phyloP scores from a whole-genome alignment of 2,888 invertebrate genomes.

The Lasioglossum lativentre region DNA sequence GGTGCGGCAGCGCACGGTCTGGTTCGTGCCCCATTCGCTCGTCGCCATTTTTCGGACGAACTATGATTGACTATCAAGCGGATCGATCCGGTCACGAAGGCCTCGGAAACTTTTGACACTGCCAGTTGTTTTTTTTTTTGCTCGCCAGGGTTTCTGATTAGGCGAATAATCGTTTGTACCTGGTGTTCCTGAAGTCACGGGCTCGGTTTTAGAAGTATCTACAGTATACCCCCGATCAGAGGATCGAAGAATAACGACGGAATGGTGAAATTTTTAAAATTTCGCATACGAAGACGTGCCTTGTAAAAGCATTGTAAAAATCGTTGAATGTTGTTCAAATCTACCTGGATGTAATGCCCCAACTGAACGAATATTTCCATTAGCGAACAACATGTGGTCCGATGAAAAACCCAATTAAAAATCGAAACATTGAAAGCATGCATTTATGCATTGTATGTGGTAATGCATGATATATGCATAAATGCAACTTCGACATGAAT shows the following conservation, averaged over 20 bases:
- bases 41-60: slow-evolving; percentile 4
- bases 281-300: too few species aligned
- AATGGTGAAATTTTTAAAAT: too few species aligned
- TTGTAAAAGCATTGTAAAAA: not conserved
- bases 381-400: not conserved
- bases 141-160: not conserved
- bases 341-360: not conserved
- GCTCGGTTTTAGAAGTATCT: not conserved
- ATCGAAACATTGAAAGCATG: not conserved
- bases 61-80: not conserved
- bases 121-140: not conserved
- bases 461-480: not conserved
- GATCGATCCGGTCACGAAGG: slow-evolving; percentile 6
- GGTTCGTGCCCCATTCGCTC: not conserved
- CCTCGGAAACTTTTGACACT: slow-evolving; percentile 4
- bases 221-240: too few species aligned
- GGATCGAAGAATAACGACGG: too few species aligned
- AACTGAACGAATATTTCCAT: not conserved
- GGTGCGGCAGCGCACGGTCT: not conserved
- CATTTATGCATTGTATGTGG: not conserved
- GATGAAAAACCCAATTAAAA: not conserved
- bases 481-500: not conserved
- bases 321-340: not conserved
- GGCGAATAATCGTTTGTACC: not conserved
- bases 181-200: not conserved